Evolutionary conservation across 2,888 invertebrate species (phyloP).

Genomic region (Ichneumon xanthorius): DNA sequence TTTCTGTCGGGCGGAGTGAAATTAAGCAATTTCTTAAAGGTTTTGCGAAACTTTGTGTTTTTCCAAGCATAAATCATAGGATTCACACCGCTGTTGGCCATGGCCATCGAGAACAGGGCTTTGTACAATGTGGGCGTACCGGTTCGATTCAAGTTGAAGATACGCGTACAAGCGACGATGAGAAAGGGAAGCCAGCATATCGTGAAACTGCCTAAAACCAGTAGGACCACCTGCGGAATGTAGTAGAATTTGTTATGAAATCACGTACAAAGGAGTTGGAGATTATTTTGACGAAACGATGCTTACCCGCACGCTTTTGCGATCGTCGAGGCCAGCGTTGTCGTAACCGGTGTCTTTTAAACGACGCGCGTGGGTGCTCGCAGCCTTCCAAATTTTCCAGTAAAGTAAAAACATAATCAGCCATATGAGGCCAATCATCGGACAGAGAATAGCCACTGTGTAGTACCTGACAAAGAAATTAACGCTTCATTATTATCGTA

Average conservation of each 20-base stretch:
- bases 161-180: constrained; percentile 88
- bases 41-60: constrained; percentile 91
- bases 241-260: constrained; percentile 13
- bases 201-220: constrained; percentile 92
- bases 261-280: neutral
- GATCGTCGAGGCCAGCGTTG: constrained; percentile 86
- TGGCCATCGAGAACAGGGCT: constrained; percentile 89
- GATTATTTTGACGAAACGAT: constrained; percentile 1
- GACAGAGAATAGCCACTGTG: constrained; percentile 86
- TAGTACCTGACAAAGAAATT: constrained; percentile 70
- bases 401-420: constrained; percentile 91
- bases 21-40: constrained; percentile 89
- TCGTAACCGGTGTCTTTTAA: constrained; percentile 87
- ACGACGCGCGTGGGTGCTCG: constrained; percentile 90
- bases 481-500: constrained; percentile 8
- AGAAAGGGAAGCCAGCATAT: constrained; percentile 94
- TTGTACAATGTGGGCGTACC: constrained; percentile 86
- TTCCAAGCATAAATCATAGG: constrained; percentile 95
- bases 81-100: constrained; percentile 93
- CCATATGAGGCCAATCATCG: constrained; percentile 91
- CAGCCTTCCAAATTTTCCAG: constrained; percentile 92
- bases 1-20: constrained; percentile 88
- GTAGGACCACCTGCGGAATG: constrained; percentile 89
- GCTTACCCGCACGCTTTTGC: constrained; percentile 91
- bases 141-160: constrained; percentile 86